Evolutionary conservation across 2,888 invertebrate species (phyloP).

Genomic region (Beris morrisii): DNA sequence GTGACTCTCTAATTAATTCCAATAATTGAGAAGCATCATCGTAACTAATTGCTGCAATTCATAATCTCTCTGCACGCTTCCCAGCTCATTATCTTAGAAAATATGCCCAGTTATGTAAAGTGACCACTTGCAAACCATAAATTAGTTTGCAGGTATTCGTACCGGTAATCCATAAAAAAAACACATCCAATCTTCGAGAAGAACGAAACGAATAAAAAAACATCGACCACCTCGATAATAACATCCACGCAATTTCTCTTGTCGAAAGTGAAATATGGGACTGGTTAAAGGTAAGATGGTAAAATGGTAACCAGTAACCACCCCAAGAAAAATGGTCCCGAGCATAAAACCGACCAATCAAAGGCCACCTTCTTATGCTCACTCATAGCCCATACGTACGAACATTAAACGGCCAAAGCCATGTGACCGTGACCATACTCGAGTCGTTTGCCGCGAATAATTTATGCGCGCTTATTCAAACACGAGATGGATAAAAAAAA

Average conservation of each 20-base stretch:
- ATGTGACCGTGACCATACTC: conserved; percentile 3
- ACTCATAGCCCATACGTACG: no score
- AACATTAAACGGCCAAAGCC: conserved; percentile 7
- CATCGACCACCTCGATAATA: conserved; percentile 4
- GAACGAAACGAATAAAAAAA: neutral
- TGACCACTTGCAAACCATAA: neutral
- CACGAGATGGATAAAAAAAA: neutral
- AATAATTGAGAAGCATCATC: neutral
- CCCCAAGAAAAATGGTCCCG: no score
- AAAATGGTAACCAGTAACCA: no score
- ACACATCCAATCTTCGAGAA: neutral
- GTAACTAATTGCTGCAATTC: conserved; percentile 20
- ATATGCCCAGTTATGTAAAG: conserved; percentile 3
- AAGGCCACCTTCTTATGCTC: no score
- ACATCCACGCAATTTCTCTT: conserved; percentile 17
- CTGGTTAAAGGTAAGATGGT: no score
- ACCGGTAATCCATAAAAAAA: neutral
- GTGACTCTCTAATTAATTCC: no score
- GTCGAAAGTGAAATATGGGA: conserved; percentile 28
- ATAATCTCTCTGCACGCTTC: conserved; percentile 5
- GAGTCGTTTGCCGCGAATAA: neutral
- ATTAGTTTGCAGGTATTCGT: neutral
- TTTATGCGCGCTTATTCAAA: conserved; percentile 1
- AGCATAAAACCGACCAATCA: no score
- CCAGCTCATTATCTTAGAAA: conserved; percentile 15